Evolutionary conservation across 2,797 vertebrate genomes (phyloP), one percentile per base, ranked within the genome.

Genomic region (Fratercula arctica): DNA sequence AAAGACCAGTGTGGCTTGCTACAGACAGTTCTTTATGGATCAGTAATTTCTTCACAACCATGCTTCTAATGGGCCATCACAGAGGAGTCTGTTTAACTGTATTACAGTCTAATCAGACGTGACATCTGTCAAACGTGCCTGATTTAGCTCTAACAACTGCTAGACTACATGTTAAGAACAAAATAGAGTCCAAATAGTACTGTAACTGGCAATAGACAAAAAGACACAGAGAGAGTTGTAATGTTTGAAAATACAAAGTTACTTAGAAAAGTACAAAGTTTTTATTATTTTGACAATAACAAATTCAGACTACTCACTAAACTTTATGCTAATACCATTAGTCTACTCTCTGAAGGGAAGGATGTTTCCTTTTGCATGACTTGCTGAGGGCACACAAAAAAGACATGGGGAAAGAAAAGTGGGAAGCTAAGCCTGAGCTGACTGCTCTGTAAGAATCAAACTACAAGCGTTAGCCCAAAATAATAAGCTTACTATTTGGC

Each of bases 61-160:
- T 57, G 19, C 33, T 94, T 79, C 89, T 85, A 92, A 97, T 90
- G 56, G 95, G 45, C 88, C 10, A 74, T 79, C 87, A 80, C 89
- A 70, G 73, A 95, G 81, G 80, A 63, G 90, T 90, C 56, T 41
- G 29, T 84, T 90, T 93, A 96, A 92, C 43, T 45, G 51, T 87
- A 86, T 96, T 76, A 79, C 11, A 39, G 72, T 81, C 72, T 97
- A 97, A 97, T 97, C 93, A 88, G 87, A 97, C 0, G 23, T 95
- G 96, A 39, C 97, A 97, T 94, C 90, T 96, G 82, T 92, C 67
- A 87, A 96, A 93, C 0, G 6, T 92, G 81, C 28, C 23, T 77
- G 53, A 93, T 91, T 87, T 92, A 89, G 59, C 69, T 89, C 66
- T 84, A 92, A 80, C 14, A 80, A 95, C 57, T 70, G 28, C 59